phyloP scores from a whole-genome alignment of 2,797 vertebrate species.

The Platyrinchus mystaceus region DNA sequence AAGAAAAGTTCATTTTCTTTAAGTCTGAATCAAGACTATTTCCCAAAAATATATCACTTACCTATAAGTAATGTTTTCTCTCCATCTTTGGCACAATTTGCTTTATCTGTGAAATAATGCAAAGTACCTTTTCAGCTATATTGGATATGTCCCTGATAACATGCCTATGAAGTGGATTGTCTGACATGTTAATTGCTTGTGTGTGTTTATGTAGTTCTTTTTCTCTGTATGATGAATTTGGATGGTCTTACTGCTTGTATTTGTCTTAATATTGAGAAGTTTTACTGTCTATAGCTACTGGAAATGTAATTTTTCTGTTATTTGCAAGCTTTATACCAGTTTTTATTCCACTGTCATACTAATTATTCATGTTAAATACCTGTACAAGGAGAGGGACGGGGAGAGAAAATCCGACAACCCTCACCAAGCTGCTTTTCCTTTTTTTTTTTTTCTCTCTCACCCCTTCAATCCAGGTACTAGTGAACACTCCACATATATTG shows the following conservation, averaged over 20 bases:
- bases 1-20: neutral
- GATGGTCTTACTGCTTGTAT: neutral
- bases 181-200: neutral
- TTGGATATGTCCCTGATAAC: neutral
- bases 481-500: slow-evolving; percentile 95
- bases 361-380: neutral
- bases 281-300: neutral
- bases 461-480: slow-evolving; percentile 81
- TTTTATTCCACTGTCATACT: neutral
- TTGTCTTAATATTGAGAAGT: neutral
- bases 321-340: neutral
- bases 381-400: neutral
- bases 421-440: neutral
- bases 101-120: neutral
- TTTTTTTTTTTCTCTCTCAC: neutral
- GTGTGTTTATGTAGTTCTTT: neutral
- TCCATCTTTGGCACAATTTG: neutral
- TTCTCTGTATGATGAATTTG: neutral
- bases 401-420: neutral
- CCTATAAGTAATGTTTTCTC: neutral
- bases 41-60: neutral
- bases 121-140: neutral
- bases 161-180: neutral
- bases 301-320: neutral
- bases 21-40: neutral